phyloP scores from a whole-genome alignment of 2,113 vertebrate species.

The Cisticola juncidis region DNA sequence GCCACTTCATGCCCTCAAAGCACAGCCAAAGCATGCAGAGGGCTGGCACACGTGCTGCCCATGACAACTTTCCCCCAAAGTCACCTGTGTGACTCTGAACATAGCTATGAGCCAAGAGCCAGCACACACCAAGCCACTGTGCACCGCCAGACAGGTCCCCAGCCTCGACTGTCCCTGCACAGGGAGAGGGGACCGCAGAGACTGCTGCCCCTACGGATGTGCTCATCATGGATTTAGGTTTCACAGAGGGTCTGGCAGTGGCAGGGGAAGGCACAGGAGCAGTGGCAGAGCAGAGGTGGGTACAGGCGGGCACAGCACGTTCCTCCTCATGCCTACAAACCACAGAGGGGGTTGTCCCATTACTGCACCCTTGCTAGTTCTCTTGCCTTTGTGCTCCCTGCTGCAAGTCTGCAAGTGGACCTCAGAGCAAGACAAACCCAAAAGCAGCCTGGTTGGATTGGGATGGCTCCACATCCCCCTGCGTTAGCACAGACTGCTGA shows the following conservation, averaged over 20 bases:
- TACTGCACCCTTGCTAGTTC: background rate
- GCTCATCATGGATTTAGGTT: background rate
- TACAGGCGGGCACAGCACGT: background rate
- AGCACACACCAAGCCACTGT: accelerated
- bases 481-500: background rate
- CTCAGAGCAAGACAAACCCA: background rate
- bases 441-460: background rate
- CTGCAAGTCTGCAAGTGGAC: background rate
- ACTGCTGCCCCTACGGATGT: background rate
- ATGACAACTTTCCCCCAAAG: too few relatives aligned
- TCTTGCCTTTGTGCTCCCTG: background rate
- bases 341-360: background rate
- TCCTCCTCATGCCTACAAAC: background rate
- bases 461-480: background rate
- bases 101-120: accelerated
- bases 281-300: background rate
- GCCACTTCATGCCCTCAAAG: background rate
- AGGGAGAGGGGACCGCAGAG: accelerated
- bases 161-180: background rate
- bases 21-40: background rate
- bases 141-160: background rate
- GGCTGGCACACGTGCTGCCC: background rate
- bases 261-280: accelerated
- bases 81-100: background rate
- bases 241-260: background rate